Conservation (phyloP, 1,140 invertebrate species). For the Chlorops oryzae region DNA sequence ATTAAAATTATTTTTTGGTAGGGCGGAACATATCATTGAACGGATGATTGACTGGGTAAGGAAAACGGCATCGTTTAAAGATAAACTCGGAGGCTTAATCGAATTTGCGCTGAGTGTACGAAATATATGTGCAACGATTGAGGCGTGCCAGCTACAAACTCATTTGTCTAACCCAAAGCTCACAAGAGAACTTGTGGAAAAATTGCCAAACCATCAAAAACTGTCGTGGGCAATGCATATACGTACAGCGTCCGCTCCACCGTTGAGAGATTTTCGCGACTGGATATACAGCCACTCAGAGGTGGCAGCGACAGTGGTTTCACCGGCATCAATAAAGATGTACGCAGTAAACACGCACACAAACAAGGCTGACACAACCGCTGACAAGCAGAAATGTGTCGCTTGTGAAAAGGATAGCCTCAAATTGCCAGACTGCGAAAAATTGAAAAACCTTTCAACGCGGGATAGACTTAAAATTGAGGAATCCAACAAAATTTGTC, state of each 20-base stretch:
- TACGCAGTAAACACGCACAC: conserved; percentile 2
- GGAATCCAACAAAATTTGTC: no score
- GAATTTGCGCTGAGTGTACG: conserved; percentile 4
- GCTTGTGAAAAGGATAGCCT: no score
- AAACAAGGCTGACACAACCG: no score
- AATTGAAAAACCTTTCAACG: neutral
- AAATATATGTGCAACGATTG: conserved; percentile 11
- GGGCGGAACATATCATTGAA: conserved; percentile 4
- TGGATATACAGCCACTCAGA: no score
- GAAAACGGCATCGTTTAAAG: neutral
- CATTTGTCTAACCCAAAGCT: conserved; percentile 5
- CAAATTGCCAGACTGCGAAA: neutral
- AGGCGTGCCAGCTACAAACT: neutral
- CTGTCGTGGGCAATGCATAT: neutral
- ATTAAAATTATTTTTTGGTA: conserved; percentile 3
- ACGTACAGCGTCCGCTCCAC: neutral
- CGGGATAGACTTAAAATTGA: no score
- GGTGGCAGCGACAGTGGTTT: neutral
- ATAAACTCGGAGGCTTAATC: conserved; percentile 4
- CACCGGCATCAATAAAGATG: neutral
- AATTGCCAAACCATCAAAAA: conserved; percentile 1
- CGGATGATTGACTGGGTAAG: neutral
- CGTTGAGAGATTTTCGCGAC: neutral
- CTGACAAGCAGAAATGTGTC: no score
- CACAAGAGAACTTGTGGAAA: conserved; percentile 2